Evolutionary conservation across 2,113 vertebrate genomes (phyloP), one percentile per base, ranked within the genome.

Genomic region (Serilophus lunatus): DNA sequence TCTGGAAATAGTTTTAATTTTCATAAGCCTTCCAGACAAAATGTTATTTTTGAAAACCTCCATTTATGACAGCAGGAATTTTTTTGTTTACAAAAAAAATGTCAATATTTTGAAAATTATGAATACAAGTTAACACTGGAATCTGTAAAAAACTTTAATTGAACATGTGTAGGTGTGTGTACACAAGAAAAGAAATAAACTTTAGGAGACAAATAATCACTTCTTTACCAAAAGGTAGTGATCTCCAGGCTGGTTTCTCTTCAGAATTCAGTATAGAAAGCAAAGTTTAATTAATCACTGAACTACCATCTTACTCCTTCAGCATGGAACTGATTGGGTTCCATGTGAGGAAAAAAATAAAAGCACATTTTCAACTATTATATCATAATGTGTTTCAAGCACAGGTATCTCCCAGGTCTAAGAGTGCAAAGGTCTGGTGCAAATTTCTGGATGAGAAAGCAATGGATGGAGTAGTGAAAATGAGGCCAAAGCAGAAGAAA

Each of bases 1-100:
- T 18, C 31, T 87, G 40, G 26, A 91, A 92, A 89, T 20, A 85
- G n/a, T 87, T 91, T 82, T 61, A 49, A 82, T 87, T 96, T 94
- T 84, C 74, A 92, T 36, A 91, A 56, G 40, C 17, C 29, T 87
- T 85, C 24, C 57, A 91, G 82, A 75, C 23, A 91, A 89, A 89
- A 91, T 11, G 11, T 56, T 83, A 61, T 36, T 92, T 71, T 71
- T n/a, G 36, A 84, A 92, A 89, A 82, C 23, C 5, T 7, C 76
- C 3, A 59, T 75, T 94, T 84, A 66, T 60, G 25, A 71, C 33
- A 85, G 69, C 0, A 5, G 22, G 3, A 71, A 6, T 1, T 0
- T 8, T 11, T 79, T 68, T 68, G 29, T 68, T 88, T 68, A 83
- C 17, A 28, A 45, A 74, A 69, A 61, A 51, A 68, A 74, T 31